These are phyloP conservation scores for Labeo calbasu DNA, from an alignment of 2,797 vertebrate species.

Conservation along the genomic window DNA sequence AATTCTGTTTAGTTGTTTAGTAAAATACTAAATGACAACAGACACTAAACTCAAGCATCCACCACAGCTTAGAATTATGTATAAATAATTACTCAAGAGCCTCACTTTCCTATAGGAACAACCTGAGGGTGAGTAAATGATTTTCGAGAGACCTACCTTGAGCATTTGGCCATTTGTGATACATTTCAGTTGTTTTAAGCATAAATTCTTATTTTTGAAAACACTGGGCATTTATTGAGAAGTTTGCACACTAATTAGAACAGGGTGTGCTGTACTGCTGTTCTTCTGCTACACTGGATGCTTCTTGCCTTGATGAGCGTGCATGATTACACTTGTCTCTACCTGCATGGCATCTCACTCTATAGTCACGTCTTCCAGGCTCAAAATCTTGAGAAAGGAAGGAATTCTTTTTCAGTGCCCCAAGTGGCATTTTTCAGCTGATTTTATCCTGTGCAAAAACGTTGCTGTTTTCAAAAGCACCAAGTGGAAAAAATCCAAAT, in stretches of 20 bases:
- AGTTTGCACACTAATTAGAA: constrained; percentile 13
- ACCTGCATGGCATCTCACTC: constrained; percentile 34
- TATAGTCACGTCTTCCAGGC: not conserved
- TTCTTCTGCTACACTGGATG: not conserved
- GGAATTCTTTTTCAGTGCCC: constrained; percentile 5
- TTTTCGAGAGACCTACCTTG: not conserved
- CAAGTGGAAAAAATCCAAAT: not conserved
- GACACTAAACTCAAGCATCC: not conserved
- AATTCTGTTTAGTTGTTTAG: not conserved
- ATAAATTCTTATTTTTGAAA: not conserved
- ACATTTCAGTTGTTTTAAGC: not conserved
- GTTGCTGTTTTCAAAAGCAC: not conserved
- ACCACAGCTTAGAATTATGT: no score
- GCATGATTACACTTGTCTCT: constrained; percentile 52
- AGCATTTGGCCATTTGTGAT: not conserved
- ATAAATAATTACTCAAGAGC: no score
- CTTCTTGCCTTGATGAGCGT: not conserved
- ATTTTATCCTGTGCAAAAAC: not conserved
- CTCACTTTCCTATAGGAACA: not conserved
- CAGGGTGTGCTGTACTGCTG: constrained; percentile 36
- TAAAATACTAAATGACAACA: not conserved
- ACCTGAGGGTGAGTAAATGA: not conserved
- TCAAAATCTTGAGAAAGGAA: not conserved
- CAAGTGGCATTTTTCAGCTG: not conserved
- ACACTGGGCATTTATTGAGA: not conserved